phyloP scores from a whole-genome alignment of 2,888 invertebrate genomes.

The Strigamia transsilvanica region DNA sequence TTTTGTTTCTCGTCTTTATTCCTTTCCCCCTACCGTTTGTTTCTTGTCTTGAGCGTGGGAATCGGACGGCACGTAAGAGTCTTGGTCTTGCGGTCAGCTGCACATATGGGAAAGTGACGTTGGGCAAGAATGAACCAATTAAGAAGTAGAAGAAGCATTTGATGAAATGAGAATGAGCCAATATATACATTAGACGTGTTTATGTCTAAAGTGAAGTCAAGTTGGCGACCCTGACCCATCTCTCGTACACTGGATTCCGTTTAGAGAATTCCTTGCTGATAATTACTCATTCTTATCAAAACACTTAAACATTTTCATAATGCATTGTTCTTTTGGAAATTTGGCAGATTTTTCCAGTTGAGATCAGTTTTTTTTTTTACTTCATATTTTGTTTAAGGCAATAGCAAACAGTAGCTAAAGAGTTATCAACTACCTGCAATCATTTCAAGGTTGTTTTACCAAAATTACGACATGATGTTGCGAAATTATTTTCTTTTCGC shows the following conservation, averaged over 20 bases:
- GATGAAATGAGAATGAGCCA: background rate
- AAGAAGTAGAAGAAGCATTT: background rate
- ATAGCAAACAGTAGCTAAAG: constrained; percentile 11
- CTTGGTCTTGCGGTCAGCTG: constrained; percentile 11
- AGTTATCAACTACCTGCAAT: constrained; percentile 31
- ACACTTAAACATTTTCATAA: background rate
- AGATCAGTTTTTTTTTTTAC: background rate
- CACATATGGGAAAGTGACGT: background rate
- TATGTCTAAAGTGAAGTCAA: background rate
- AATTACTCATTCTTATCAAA: constrained; percentile 1
- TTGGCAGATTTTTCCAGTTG: background rate
- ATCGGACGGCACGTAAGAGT: background rate
- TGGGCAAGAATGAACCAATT: background rate
- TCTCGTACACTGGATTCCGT: background rate
- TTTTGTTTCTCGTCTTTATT: background rate
- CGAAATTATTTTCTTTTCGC: background rate
- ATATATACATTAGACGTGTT: background rate
- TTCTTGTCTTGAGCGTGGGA: constrained; percentile 15
- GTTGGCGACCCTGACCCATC: constrained; percentile 27
- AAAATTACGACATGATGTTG: background rate
- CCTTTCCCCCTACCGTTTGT: background rate
- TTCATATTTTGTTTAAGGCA: background rate
- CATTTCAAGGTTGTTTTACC: constrained; percentile 10
- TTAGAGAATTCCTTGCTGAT: background rate
- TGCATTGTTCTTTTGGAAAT: background rate